phyloP scores from a whole-genome alignment of 2,888 invertebrate species.

The Meiosimyza platycephala region DNA sequence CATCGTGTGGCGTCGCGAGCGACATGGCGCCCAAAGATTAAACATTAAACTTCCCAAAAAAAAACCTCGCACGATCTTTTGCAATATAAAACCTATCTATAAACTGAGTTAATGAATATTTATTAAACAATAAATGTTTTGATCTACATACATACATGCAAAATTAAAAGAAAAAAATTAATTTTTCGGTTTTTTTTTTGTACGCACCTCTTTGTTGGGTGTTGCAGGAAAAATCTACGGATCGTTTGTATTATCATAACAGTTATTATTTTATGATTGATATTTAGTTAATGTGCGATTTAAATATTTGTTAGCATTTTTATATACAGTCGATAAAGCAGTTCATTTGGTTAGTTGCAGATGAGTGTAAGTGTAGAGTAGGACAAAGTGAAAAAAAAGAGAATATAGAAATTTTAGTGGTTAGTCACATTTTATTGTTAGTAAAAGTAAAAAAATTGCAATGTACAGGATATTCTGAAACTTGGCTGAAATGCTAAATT shows the following conservation, averaged over 20 bases:
- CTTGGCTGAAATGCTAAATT: no score
- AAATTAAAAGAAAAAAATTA: not conserved
- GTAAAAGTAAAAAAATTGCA: no score
- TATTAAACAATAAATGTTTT: no score
- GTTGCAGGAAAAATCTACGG: constrained; percentile 67
- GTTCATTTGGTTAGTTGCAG: constrained; percentile 33
- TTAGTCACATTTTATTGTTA: no score
- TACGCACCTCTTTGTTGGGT: constrained; percentile 67
- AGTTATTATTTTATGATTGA: constrained; percentile 28
- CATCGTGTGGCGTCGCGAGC: no score
- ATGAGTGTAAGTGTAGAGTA: constrained; percentile 37
- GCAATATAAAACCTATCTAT: no score
- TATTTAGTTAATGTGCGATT: constrained; percentile 10
- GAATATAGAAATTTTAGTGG: constrained; percentile 31
- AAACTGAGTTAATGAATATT: no score
- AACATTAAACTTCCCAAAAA: no score
- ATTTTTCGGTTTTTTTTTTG: constrained; percentile 25
- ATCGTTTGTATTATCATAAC: constrained; percentile 19
- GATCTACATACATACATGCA: no score
- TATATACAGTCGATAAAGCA: constrained; percentile 11
- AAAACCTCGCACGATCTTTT: no score
- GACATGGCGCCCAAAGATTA: no score
- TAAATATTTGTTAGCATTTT: constrained; percentile 3
- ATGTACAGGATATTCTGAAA: no score
- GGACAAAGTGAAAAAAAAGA: constrained; percentile 39